Evolutionary conservation across 2,113 vertebrate species (phyloP).

Genomic region (Halichoerus grypus): DNA sequence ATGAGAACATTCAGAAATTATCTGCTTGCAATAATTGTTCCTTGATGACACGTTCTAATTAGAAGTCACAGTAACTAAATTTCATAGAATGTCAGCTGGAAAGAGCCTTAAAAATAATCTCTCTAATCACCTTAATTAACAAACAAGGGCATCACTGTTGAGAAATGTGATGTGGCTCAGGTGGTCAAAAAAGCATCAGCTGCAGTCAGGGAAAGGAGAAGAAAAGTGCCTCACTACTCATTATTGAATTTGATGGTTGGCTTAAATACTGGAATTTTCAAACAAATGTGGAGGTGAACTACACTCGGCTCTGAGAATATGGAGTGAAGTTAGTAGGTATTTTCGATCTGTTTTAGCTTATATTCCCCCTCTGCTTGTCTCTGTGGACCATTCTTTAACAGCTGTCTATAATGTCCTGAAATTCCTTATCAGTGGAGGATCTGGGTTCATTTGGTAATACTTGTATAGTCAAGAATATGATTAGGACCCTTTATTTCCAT

Average conservation of each 20-base stretch:
- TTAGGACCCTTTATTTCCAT: background rate
- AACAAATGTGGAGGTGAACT: background rate
- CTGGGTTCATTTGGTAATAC: background rate
- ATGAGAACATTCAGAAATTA: slow-evolving; percentile 36
- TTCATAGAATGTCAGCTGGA: background rate
- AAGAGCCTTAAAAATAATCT: slow-evolving; percentile 12
- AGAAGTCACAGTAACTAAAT: slow-evolving; percentile 20
- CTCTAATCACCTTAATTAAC: background rate
- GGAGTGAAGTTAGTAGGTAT: background rate
- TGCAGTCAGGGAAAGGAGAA: background rate
- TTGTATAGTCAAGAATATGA: background rate
- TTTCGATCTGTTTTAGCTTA: background rate
- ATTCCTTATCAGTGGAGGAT: background rate
- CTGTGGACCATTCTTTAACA: background rate
- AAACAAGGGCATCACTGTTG: slow-evolving; percentile 7
- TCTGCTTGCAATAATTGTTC: slow-evolving; percentile 6
- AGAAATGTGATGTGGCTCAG: background rate
- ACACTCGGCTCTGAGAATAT: background rate
- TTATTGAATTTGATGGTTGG: background rate
- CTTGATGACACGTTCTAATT: slow-evolving; percentile 30
- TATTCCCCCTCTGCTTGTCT: background rate
- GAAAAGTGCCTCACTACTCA: background rate
- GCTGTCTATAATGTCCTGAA: background rate
- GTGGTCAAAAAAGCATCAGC: background rate
- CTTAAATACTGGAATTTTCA: slow-evolving; percentile 5